Percentiles rank a stretch among this genome's conserved stretches.
Conservation (phyloP, 2,113 vertebrate genomes). For the Micronycteris hirsuta region DNA sequence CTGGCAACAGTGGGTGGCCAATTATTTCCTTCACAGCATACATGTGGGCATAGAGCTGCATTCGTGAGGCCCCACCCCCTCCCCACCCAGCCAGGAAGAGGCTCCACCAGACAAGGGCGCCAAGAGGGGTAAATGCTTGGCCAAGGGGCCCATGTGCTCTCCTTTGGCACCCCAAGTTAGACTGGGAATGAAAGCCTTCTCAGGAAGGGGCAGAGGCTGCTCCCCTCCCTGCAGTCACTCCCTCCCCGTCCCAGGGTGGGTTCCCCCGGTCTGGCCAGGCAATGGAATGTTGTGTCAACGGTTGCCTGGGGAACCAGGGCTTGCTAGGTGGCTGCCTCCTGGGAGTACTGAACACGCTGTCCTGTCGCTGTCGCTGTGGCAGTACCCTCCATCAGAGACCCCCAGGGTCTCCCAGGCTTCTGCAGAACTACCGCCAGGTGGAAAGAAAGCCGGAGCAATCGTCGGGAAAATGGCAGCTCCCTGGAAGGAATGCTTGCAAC, state of each 20-base stretch:
- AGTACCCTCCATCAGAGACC: not conserved
- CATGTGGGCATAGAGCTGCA: no score
- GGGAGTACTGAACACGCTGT: not conserved
- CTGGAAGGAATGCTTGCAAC: constrained; percentile 61
- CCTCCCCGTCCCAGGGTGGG: not conserved
- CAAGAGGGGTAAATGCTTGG: not conserved
- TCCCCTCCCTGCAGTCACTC: not conserved
- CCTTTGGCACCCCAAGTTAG: not conserved
- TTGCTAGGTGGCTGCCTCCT: not conserved
- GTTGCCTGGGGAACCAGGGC: constrained; percentile 46
- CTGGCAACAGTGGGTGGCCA: not conserved
- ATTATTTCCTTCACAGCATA: not conserved
- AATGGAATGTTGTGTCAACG: constrained; percentile 40
- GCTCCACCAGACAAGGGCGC: not conserved
- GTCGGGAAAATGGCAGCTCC: not conserved
- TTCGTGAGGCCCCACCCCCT: not conserved
- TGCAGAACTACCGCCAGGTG: not conserved
- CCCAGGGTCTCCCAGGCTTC: not conserved
- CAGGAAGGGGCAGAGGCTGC: not conserved
- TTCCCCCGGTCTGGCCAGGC: not conserved
- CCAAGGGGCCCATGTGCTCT: not conserved
- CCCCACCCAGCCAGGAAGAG: not conserved
- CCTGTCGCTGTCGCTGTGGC: fast-evolving
- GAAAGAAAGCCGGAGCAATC: not conserved
- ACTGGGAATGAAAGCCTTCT: not conserved